These are phyloP conservation scores for Dasysyrphus tricinctus DNA, from an alignment of 2,888 invertebrate species.

Conservation along the genomic window DNA sequence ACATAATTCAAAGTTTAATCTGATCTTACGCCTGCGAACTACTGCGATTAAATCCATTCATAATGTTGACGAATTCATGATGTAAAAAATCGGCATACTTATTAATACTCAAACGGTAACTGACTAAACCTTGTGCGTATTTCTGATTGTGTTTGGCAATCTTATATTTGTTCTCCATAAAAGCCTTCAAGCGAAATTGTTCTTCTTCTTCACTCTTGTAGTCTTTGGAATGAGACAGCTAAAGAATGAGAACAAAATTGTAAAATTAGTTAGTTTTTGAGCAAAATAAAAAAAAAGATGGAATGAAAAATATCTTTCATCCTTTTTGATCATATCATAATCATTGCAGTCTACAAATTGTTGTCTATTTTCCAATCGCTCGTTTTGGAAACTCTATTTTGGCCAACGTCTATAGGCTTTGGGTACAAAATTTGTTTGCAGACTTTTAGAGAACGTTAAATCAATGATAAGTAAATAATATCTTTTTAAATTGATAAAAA, in stretches of 20 bases:
- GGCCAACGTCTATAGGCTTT: no score
- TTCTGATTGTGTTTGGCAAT: no score
- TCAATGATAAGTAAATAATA: no score
- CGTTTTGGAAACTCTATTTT: no score
- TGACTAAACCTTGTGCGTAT: slow-evolving; percentile 87
- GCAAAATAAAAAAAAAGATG: neutral
- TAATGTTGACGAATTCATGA: slow-evolving; percentile 89
- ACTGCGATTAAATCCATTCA: slow-evolving; percentile 88
- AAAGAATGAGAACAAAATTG: slow-evolving; percentile 54
- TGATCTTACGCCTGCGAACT: slow-evolving; percentile 78
- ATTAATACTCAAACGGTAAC: slow-evolving; percentile 89
- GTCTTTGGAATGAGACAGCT: slow-evolving; percentile 87
- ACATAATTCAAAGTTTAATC: neutral
- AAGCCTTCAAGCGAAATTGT: slow-evolving; percentile 93
- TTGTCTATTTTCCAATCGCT: no score
- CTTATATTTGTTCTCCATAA: slow-evolving; percentile 93
- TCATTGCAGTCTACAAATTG: no score
- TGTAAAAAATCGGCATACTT: slow-evolving; percentile 94
- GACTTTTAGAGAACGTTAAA: no score
- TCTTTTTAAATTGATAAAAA: no score
- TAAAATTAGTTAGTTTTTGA: neutral
- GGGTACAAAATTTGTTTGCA: no score
- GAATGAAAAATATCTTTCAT: neutral
- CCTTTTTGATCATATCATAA: no score
- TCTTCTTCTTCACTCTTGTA: slow-evolving; percentile 91